Conservation (phyloP, 2,113 vertebrate genomes). For the Lontra canadensis region DNA sequence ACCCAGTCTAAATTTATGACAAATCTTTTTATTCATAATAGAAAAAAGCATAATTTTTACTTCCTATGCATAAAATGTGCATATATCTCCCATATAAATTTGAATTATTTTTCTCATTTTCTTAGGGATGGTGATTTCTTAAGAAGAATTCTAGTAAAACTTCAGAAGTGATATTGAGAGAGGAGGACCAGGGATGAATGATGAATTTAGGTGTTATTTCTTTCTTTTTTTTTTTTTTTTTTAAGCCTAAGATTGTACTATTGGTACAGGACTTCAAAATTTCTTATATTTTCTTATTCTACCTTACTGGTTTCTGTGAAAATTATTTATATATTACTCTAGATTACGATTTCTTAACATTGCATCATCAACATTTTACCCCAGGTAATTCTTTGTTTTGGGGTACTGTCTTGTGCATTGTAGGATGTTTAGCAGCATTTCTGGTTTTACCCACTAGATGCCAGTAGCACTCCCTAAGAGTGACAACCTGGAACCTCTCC, state of each 20-base stretch:
- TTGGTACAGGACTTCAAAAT: not conserved
- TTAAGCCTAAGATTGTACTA: not conserved
- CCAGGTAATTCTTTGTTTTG: not conserved
- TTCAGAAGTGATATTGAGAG: not conserved
- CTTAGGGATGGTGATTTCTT: slow-evolving; percentile 61
- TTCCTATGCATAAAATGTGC: slow-evolving; percentile 76
- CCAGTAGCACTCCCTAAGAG: not conserved
- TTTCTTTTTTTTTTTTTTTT: not conserved
- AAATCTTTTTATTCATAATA: slow-evolving; percentile 80
- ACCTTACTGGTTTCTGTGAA: not conserved
- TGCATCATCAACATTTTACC: not conserved
- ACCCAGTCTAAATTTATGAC: slow-evolving; percentile 80
- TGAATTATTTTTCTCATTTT: slow-evolving; percentile 70
- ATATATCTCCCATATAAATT: slow-evolving; percentile 62
- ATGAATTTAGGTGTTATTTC: not conserved
- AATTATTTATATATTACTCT: not conserved
- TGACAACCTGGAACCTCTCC: not conserved
- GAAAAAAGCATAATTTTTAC: slow-evolving; percentile 81
- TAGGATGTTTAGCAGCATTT: not conserved
- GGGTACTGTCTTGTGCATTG: not conserved
- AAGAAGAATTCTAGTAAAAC: slow-evolving; percentile 33
- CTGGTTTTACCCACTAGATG: slow-evolving; percentile 7
- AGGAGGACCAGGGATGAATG: not conserved
- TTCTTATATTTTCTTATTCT: not conserved
- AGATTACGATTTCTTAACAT: not conserved